Evolutionary conservation across 1,140 invertebrate species (phyloP), one percentile per base, ranked within the genome.

Genomic region (Camponotus vicinus): DNA sequence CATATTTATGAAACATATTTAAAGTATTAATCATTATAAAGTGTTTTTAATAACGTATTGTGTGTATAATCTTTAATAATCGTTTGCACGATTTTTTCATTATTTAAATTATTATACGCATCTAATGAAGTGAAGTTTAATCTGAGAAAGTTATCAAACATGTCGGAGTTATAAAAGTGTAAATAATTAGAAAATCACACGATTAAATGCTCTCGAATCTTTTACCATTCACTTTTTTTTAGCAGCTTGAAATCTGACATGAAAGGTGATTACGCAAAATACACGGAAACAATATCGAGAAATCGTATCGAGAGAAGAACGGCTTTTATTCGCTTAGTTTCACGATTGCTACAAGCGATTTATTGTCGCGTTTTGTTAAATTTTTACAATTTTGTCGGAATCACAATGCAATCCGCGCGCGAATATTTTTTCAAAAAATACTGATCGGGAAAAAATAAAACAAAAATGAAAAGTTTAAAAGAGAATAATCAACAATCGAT

Each of bases 121-220:
- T 18, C 9, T 34, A 64, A 45, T 77, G 37, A 40, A 40, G 2
- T 1, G 37, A 61, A 49, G n/a, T 45, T 42, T 7, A 18, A 49
- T n/a, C 13, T 15, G 59, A 49, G 75, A 77, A 76, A 63, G 57
- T 15, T 59, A 11, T 8, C 21, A 21, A 15, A 37, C 37, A 32
- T 15, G n/a, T 63, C 13, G 18, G 40, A 40, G 34, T 78, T 18
- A n/a, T n/a, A 76, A 78, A 32, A 45, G 59, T 78, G 59, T 78
- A 64, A 78, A 78, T 64, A 64, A 78, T 78, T 49, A 64, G 57
- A 78, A 64, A 78, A 78, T 49, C 18, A 13, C 18, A 15, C 40
- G 32, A 42, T 76, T 76, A 77, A 42, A 63, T 3, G 57, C 15
- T 27, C 21, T 77, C 15, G 59, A 40, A 64, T 27, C n/a, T 75